Conservation (phyloP, 2,888 invertebrate genomes). For the Nesidiocoris tenuis region DNA sequence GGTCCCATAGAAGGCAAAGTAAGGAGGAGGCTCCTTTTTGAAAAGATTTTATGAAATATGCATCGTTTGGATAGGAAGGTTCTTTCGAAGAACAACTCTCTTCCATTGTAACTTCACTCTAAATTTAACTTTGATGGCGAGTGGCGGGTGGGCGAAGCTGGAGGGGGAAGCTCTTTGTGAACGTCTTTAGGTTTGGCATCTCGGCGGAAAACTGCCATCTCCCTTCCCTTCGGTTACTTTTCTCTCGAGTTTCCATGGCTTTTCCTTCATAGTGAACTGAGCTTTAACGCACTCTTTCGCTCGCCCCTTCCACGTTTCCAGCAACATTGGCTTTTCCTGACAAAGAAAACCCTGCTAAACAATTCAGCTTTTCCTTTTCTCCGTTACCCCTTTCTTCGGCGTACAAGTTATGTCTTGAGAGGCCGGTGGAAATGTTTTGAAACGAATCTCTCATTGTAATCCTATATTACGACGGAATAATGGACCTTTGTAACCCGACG, state of each 20-base stretch:
- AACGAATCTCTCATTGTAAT: neutral
- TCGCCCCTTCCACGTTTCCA: neutral
- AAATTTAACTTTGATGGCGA: conserved; percentile 47
- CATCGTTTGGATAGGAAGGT: conserved; percentile 37
- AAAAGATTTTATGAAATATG: conserved; percentile 48
- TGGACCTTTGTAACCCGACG: too few species aligned
- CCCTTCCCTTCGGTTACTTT: neutral
- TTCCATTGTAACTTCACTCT: conserved; percentile 43
- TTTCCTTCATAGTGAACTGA: neutral
- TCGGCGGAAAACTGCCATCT: conserved; percentile 1
- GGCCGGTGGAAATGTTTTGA: neutral
- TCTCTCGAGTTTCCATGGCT: neutral
- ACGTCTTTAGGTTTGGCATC: conserved; percentile 16
- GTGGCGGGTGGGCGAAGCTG: neutral
- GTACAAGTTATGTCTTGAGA: neutral
- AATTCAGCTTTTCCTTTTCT: conserved; percentile 26
- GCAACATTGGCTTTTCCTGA: conserved; percentile 4
- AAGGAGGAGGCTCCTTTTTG: conserved; percentile 17
- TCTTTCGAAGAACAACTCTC: conserved; percentile 40
- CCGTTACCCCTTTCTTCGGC: neutral
- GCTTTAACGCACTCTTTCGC: conserved; percentile 3
- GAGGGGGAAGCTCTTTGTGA: conserved; percentile 23
- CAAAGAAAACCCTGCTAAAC: conserved; percentile 35
- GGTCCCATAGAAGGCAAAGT: neutral
- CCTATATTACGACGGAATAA: neutral